Evolutionary conservation across 2,888 invertebrate genomes (phyloP).

Genomic region (Xanthia icteritia): DNA sequence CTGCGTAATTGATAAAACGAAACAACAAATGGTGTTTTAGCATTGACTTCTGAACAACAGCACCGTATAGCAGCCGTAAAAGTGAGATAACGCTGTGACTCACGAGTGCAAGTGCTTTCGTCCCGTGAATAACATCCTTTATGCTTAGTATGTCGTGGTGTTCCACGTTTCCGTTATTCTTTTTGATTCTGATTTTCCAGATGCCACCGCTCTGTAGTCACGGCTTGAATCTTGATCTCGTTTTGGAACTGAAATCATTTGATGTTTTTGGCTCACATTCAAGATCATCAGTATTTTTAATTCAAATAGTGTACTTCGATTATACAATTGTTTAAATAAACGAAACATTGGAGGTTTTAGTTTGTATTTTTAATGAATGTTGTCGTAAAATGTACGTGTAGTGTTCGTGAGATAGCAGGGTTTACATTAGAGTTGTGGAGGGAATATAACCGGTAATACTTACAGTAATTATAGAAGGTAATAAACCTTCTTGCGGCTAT

Average conservation of each 20-base stretch:
- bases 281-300: conserved; percentile 80
- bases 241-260: conserved; percentile 82
- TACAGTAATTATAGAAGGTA: conserved; percentile 77
- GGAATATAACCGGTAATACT: conserved; percentile 72
- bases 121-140: conserved; percentile 83
- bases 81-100: conserved; percentile 82
- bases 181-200: conserved; percentile 81
- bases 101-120: conserved; percentile 80
- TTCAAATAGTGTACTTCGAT: conserved; percentile 77
- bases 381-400: conserved; percentile 20
- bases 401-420: conserved; percentile 35
- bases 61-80: conserved; percentile 79
- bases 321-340: conserved; percentile 70
- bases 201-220: conserved; percentile 79
- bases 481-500: conserved; percentile 72
- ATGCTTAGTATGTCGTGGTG: conserved; percentile 77
- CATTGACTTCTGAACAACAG: conserved; percentile 74
- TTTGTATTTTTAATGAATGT: conserved; percentile 43
- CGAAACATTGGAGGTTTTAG: conserved; percentile 39
- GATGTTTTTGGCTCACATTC: conserved; percentile 84
- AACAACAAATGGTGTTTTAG: conserved; percentile 75
- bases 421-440: conserved; percentile 30
- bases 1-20: conserved; percentile 81
- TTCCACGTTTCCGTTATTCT: conserved; percentile 79
- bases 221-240: conserved; percentile 70